A percentile compares a stretch with the other conserved stretches of the same genome.
Conservation (phyloP, 2,113 vertebrate species). For the Tachycineta bicolor region DNA sequence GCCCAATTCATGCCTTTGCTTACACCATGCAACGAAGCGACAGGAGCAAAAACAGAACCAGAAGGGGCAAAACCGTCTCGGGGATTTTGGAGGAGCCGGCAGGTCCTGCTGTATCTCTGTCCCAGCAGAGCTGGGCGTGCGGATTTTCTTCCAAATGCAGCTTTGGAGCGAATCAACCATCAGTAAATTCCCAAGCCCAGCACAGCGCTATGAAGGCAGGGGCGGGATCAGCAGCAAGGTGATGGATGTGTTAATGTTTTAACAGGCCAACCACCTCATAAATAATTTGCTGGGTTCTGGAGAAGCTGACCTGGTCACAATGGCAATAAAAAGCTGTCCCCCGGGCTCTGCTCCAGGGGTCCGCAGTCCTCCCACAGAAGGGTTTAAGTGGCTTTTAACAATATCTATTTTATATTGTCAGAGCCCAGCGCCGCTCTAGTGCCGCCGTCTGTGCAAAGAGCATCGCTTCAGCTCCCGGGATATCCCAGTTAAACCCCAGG, state of each 20-base stretch:
- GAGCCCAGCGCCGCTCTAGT: neutral
- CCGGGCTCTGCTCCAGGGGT: slow-evolving; percentile 20
- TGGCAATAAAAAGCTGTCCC: slow-evolving; percentile 34
- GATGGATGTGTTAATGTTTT: slow-evolving; percentile 48
- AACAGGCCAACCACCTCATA: slow-evolving; percentile 27
- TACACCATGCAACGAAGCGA: neutral
- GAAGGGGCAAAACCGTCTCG: neutral
- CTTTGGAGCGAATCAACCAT: neutral
- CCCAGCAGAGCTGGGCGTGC: neutral
- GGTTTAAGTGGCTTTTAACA: slow-evolving; percentile 47
- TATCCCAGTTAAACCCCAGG: neutral
- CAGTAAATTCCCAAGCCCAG: neutral
- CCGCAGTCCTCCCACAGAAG: neutral
- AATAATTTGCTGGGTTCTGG: slow-evolving; percentile 46
- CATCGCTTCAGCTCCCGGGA: neutral
- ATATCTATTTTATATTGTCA: neutral
- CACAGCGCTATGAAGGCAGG: neutral
- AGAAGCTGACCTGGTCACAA: slow-evolving; percentile 43
- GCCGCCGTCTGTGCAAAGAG: neutral
- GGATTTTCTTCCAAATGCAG: neutral
- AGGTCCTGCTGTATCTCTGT: neutral
- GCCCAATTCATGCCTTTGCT: neutral
- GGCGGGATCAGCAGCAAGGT: neutral
- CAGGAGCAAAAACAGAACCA: neutral
- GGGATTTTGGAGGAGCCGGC: neutral